These are phyloP conservation scores for Phocides pigmalion DNA, from an alignment of 1,140 invertebrate species.

Conservation along the genomic window DNA sequence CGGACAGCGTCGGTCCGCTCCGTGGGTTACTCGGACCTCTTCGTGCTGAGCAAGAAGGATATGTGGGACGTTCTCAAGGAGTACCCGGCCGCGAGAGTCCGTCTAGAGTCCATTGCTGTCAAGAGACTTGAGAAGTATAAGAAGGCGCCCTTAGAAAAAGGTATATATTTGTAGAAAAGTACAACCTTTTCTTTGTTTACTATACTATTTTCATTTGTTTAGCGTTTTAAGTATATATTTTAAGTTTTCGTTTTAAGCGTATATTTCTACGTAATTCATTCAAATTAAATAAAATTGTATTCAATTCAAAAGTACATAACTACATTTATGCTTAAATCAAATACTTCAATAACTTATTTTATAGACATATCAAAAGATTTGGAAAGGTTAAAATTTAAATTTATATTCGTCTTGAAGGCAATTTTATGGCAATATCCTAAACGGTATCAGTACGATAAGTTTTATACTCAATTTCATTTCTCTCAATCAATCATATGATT, in stretches of 20 bases:
- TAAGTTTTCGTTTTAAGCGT: no score
- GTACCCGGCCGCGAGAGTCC: constrained; percentile 97
- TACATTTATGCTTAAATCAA: background rate
- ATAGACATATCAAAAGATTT: background rate
- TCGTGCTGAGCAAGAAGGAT: constrained; percentile 99
- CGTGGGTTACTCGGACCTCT: constrained; percentile 99
- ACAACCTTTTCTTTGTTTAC: no score
- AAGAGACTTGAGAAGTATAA: constrained; percentile 98
- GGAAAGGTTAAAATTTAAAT: background rate
- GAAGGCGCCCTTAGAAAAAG: constrained; percentile 95
- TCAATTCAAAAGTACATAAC: no score
- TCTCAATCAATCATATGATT: no score
- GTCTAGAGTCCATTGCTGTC: constrained; percentile 98
- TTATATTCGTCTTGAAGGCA: constrained; percentile 1
- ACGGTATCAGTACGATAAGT: background rate
- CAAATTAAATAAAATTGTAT: no score
- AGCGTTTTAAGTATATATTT: no score
- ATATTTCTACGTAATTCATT: no score
- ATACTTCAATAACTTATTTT: background rate
- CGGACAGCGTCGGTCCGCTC: constrained; percentile 98
- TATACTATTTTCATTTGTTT: no score
- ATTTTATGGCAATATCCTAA: background rate
- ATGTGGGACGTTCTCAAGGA: constrained; percentile 99
- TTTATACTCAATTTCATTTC: no score
- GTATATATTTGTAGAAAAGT: constrained; percentile 80